A percentile compares a stretch with the other conserved stretches of the same genome.
Conservation (phyloP, 2,797 vertebrate species). For the Scolopax bukidnonensis region DNA sequence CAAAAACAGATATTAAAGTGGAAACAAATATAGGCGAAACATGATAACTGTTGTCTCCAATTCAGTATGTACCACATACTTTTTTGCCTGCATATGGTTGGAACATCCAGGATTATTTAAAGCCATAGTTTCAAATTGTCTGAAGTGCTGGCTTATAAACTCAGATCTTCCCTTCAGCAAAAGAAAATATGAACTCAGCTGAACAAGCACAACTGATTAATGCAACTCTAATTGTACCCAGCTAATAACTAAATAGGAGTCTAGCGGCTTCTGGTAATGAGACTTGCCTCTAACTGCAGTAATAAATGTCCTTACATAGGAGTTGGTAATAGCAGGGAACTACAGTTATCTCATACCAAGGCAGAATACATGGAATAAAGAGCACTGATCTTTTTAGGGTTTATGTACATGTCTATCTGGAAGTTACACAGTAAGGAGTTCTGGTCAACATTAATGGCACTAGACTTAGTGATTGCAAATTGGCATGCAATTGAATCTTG, state of each 20-base stretch:
- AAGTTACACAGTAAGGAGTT: not conserved
- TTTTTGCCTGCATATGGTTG: not conserved
- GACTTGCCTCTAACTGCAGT: conserved; percentile 40
- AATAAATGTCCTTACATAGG: conserved; percentile 41
- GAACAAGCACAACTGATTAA: conserved; percentile 63
- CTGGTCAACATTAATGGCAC: not conserved
- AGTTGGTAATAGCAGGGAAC: not conserved
- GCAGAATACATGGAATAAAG: not conserved
- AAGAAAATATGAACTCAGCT: conserved; percentile 48
- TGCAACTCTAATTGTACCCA: conserved; percentile 44
- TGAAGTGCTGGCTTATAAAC: conserved; percentile 24
- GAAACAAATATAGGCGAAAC: not conserved
- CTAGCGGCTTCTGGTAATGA: conserved; percentile 49
- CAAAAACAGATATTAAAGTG: not conserved
- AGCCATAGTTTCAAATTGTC: not conserved
- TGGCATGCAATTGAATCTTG: not conserved
- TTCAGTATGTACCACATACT: not conserved
- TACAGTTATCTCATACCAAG: not conserved
- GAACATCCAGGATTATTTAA: conserved; percentile 30
- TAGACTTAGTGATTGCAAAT: not conserved
- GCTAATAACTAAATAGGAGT: conserved; percentile 62
- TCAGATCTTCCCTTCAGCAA: conserved; percentile 25
- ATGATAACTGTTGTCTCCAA: not conserved
- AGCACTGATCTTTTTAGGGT: not conserved
- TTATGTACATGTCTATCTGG: not conserved